Conservation (phyloP, 2,797 vertebrate species). For the Scarus forsteni region DNA sequence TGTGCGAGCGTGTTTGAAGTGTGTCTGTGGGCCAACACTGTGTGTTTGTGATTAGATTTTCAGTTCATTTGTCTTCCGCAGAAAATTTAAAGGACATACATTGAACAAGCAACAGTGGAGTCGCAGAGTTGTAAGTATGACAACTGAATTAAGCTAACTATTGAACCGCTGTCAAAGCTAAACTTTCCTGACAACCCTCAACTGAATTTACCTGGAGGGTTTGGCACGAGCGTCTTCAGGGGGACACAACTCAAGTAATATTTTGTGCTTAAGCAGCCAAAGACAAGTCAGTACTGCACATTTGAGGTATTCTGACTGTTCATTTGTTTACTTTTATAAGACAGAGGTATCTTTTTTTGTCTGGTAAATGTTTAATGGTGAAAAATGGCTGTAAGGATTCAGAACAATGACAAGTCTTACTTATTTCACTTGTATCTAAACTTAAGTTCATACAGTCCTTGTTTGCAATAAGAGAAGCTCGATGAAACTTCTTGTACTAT, state of each 20-base stretch:
- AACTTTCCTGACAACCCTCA: background rate
- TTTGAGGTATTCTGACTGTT: background rate
- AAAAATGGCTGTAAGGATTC: too few species aligned
- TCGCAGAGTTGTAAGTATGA: constrained; percentile 51
- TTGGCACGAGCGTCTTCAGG: background rate
- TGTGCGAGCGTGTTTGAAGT: constrained; percentile 16
- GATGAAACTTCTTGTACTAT: too few species aligned
- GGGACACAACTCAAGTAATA: too few species aligned
- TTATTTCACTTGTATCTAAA: too few species aligned
- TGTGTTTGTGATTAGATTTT: background rate
- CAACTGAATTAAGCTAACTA: background rate
- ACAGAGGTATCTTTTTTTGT: too few species aligned
- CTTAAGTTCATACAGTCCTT: too few species aligned
- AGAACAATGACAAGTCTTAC: too few species aligned
- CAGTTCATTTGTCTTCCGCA: constrained; percentile 4
- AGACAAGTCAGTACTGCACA: background rate
- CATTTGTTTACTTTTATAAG: background rate
- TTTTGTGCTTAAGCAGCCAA: background rate
- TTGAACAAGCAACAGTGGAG: constrained; percentile 19
- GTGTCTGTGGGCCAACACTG: background rate
- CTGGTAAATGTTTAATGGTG: too few species aligned
- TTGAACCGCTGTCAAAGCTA: background rate
- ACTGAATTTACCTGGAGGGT: background rate
- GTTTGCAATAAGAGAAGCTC: background rate
- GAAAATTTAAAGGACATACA: constrained; percentile 25